Base-by-base conservation (phyloP, 1,140 invertebrate genomes). In the Bombus picipes region DNA sequence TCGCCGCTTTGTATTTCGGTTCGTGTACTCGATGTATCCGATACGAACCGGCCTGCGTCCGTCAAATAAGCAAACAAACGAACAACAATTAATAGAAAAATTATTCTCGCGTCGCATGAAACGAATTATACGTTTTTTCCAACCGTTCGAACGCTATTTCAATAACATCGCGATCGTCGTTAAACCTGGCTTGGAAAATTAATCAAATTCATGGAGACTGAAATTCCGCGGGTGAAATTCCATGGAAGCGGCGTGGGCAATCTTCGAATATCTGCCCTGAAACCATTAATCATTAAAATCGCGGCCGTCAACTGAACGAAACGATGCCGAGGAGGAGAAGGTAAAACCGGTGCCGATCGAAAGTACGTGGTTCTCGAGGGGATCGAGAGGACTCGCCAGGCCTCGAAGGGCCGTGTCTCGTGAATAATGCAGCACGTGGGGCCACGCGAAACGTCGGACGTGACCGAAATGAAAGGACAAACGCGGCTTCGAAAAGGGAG, bases 401-500 rank as follows among this genome's bases (percentile, higher is more conserved):
- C 62, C 37, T 77, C 66, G 62, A 43, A 76, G 81, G 87, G 74
- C 57, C 78, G 68, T 59, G 71, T 80, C 75, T 89, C 59, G 59
- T 89, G 88, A 89, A 89, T 89, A 89, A 89, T 89, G 79, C 87
- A 89, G 71, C 28, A 39, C 43, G 70, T 71, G 65, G 83, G 32
- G 57, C 79, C 57, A 76, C 75, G 88, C 82, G 88, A 83, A 90
- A 88, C 84, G 86, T 83, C 47, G 87, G 80, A 88, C 89, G 90
- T 91, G 89, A 88, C 87, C 88, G 87, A 90, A 91, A 88, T 90
- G 89, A 90, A 90, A 90, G 83, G 83, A 86, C 77, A 77, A 79
- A n/a, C 78, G 15, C 65, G 80, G n/a, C 3, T 15, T n/a, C 32
- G 62, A 65, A 57, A 72, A 70, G 81, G 72, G 76, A 77, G 65